Base-by-base conservation (phyloP, 2,797 vertebrate species). In the Cryptoprocta ferox region DNA sequence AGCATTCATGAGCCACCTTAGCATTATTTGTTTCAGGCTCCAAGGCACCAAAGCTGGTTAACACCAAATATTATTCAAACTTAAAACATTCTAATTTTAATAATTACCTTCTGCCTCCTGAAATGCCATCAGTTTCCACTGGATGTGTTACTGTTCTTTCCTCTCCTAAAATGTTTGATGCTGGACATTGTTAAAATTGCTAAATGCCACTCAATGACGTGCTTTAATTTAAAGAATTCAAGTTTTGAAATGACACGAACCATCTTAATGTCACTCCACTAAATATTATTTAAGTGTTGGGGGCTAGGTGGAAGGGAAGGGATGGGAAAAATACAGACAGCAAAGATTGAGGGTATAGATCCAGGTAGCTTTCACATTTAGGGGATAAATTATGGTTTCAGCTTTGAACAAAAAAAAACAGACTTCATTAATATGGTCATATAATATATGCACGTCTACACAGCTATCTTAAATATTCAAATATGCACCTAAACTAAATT, bases 91-190 rank as follows among this genome's bases (percentile, higher is more conserved):
- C 94, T 96, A 98, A 97, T 95, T 94, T 92, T 94, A 97, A 96
- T 97, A 97, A 89, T 97, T 97, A 98, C 83, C 91, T 98, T 96
- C 95, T 97, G 92, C 53, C 81, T 97, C 92, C 95, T 92, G 90
- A 95, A 95, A 97, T 95, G 92, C 91, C 93, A 97, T 94, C 94
- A 95, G 86, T 97, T 97, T 97, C 84, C 97, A 97, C 19, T 97
- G 92, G 97, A 95, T 95, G 90, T 95, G 83, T 85, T 96, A 97
- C 81, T 97, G 84, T 87, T 97, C 95, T 98, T 97, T 95, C 65
- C 97, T 97, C 39, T 93, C 97, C 94, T 98, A 96, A 96, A 97
- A 95, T 96, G 68, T 95, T 85, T 97, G 95, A 97, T 97, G 91
- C 93, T 97, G 81, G 87, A 96, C 75, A 95, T 70, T 96, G 93